Percentiles rank a stretch among this genome's conserved stretches.
These are phyloP conservation scores for Elaphurus davidianus DNA, from an alignment of 2,113 vertebrate genomes.

Conservation along the genomic window DNA sequence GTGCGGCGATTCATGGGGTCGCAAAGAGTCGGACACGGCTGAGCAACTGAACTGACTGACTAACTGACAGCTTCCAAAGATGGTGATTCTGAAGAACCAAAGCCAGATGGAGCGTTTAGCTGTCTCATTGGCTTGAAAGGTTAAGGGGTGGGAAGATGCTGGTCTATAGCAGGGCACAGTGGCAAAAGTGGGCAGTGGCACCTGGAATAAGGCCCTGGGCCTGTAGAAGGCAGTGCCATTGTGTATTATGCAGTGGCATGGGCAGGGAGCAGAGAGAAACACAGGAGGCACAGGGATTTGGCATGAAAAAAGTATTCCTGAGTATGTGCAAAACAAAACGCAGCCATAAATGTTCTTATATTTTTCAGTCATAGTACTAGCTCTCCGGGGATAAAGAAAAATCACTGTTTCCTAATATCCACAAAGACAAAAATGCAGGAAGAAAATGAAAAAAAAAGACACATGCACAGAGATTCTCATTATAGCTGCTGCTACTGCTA, in stretches of 20 bases:
- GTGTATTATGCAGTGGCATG: not conserved
- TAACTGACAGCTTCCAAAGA: not conserved
- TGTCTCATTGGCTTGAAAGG: not conserved
- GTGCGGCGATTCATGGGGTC: no score
- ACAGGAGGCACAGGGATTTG: constrained; percentile 15
- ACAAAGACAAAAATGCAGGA: not conserved
- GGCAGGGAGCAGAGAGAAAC: not conserved
- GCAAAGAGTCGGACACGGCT: no score
- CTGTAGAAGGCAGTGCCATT: not conserved
- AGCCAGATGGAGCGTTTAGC: not conserved
- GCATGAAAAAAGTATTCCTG: not conserved
- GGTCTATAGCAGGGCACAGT: not conserved
- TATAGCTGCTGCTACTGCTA: not conserved
- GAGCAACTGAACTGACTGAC: no score
- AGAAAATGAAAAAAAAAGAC: not conserved
- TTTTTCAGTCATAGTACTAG: constrained; percentile 7
- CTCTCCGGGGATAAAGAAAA: not conserved
- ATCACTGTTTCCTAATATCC: not conserved
- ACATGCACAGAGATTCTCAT: not conserved
- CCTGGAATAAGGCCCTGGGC: not conserved
- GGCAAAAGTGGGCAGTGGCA: not conserved
- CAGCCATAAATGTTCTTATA: not conserved
- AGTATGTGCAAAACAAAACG: not conserved
- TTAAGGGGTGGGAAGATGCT: not conserved
- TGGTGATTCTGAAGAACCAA: not conserved